Percentiles rank a stretch among this genome's conserved stretches.
These are phyloP conservation scores for Dermolepida albohirtum DNA, from an alignment of 2,888 invertebrate genomes.

Conservation along the genomic window DNA sequence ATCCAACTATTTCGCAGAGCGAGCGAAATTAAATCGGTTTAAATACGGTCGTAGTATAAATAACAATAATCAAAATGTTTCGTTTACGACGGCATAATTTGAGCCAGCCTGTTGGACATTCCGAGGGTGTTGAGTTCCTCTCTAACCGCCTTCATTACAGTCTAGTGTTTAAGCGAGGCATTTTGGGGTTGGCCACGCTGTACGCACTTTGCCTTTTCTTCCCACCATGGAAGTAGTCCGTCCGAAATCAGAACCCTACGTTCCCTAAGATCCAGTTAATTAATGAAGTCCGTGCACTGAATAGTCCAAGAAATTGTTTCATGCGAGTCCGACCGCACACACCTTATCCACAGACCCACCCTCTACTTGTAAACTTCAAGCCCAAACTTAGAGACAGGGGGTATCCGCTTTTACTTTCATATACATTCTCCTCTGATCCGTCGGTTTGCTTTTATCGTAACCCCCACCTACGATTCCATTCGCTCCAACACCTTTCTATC, in stretches of 20 bases:
- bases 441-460: background rate
- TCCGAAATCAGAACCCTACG: slow-evolving; percentile 12
- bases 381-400: slow-evolving; percentile 7
- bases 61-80: slow-evolving; percentile 31
- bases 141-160: slow-evolving; percentile 32
- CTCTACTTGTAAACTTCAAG: slow-evolving; percentile 10
- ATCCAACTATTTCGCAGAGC: no score
- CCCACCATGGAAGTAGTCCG: slow-evolving; percentile 11
- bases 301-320: slow-evolving; percentile 48
- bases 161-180: slow-evolving; percentile 32
- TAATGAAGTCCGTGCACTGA: slow-evolving; percentile 49
- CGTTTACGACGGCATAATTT: slow-evolving; percentile 33
- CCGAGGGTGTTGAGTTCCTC: slow-evolving; percentile 33
- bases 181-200: slow-evolving; percentile 31
- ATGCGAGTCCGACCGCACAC: slow-evolving; percentile 45
- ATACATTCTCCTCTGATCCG: no score
- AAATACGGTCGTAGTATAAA: background rate
- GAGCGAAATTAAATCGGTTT: background rate
- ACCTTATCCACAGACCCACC: slow-evolving; percentile 2
- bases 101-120: slow-evolving; percentile 35
- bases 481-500: slow-evolving; percentile 20
- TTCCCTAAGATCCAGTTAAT: slow-evolving; percentile 50
- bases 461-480: background rate
- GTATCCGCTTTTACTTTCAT: background rate
- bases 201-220: slow-evolving; percentile 29